Conservation (phyloP, 2,797 vertebrate species). For the Trichosurus vulpecula region DNA sequence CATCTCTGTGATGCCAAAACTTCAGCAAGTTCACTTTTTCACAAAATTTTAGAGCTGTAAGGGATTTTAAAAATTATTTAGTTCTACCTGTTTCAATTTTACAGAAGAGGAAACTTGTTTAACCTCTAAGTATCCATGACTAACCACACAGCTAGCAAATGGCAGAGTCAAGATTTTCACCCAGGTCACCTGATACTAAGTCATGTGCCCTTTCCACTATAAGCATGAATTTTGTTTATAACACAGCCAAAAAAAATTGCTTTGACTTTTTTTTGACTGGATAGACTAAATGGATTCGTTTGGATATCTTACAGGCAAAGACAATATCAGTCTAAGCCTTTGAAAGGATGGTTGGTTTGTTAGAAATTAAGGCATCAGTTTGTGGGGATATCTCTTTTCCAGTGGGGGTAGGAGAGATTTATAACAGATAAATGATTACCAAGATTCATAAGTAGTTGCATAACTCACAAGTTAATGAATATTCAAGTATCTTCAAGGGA, state of each 20-base stretch:
- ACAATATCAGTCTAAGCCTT: slow-evolving; percentile 40
- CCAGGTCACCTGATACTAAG: not conserved
- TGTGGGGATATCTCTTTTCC: slow-evolving; percentile 25
- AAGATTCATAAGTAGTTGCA: slow-evolving; percentile 42
- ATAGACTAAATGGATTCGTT: slow-evolving; percentile 13
- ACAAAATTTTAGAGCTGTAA: not conserved
- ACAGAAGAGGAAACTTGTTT: not conserved
- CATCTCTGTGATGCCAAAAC: not conserved
- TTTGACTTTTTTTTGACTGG: slow-evolving; percentile 7
- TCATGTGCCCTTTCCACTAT: not conserved
- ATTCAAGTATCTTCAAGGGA: slow-evolving; percentile 48
- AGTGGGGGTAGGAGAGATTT: slow-evolving; percentile 33
- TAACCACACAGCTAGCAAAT: not conserved
- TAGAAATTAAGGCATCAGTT: slow-evolving; percentile 32
- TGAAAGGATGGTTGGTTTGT: slow-evolving; percentile 6
- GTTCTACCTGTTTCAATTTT: not conserved
- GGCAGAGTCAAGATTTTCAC: not conserved
- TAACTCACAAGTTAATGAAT: slow-evolving; percentile 40
- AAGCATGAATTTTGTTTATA: slow-evolving; percentile 5
- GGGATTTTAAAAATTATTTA: not conserved
- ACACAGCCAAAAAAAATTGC: slow-evolving; percentile 4
- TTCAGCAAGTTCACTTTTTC: not conserved
- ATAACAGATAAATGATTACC: slow-evolving; percentile 26
- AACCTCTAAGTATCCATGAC: not conserved
- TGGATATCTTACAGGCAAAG: not conserved